Evolutionary conservation across 1,140 invertebrate species (phyloP), one percentile per base, ranked within the genome.

Genomic region (Pararge aegeria): DNA sequence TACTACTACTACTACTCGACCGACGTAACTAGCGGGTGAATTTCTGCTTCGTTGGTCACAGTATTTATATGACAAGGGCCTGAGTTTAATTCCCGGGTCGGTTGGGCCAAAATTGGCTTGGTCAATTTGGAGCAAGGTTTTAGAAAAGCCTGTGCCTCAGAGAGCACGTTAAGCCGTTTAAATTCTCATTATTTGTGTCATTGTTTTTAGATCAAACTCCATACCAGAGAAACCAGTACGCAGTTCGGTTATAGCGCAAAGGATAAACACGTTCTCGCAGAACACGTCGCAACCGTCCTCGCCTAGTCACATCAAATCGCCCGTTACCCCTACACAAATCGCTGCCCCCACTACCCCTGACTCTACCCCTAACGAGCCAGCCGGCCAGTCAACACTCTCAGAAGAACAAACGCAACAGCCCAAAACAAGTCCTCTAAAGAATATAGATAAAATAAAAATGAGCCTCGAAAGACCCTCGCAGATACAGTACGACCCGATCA

Each of bases 221-320:
- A 86, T 91, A 55, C 93, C 93, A 60, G 92, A 93, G 50, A 94
- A 94, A 68, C 93, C 93, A 7, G 88, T 92, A 15, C 90, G 93
- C 10, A 92, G 91, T 73, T 93, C 93, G 0, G 87, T 92, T 5
- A 91, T 93, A 67, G 90, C 91, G 10, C 92, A 92, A 70, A 88
- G 92, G 2, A 92, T 92, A 44, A 92, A 90, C 74, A 87, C 87
- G 1, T 85, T 91, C 65, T 78, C 80, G 0, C 87, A 90, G 53
- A 66, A 68, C 46, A 66, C 75, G 37, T 64, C 65, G 38, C 75
- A 69, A 55, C 71, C 78, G 7, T 64, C 56, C 9, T 84, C 74
- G 3, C 78, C 78, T 0, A 61, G n/a, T 9, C 69, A 63, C 19
- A 24, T 38, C 9, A 80, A 79, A 62, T 70, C 79, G 0, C 68